These are phyloP conservation scores for Albula goreensis DNA, from an alignment of 2,113 vertebrate genomes.

Conservation along the genomic window DNA sequence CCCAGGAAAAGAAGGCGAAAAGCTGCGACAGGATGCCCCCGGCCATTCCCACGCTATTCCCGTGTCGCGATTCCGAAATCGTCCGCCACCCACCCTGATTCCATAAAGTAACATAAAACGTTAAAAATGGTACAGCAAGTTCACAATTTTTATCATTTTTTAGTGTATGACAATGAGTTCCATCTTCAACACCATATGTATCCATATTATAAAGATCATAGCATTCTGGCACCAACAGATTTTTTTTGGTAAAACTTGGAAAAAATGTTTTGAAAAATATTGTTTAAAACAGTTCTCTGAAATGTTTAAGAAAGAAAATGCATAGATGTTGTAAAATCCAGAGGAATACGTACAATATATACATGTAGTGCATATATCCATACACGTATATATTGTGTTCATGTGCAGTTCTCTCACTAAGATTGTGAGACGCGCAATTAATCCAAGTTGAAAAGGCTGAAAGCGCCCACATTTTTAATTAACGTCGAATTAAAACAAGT, in stretches of 20 bases:
- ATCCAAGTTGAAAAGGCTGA: conserved; percentile 63
- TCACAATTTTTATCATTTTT: background rate
- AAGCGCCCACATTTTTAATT: conserved; percentile 63
- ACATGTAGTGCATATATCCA: conserved; percentile 45
- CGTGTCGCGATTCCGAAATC: conserved; percentile 43
- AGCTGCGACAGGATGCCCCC: conserved; percentile 36
- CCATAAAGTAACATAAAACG: background rate
- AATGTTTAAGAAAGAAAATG: conserved; percentile 19
- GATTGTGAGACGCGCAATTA: conserved; percentile 64
- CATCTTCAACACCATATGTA: background rate
- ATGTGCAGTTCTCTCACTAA: conserved; percentile 46
- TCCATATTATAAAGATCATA: background rate
- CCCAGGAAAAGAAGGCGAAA: conserved; percentile 28
- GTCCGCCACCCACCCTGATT: conserved; percentile 47
- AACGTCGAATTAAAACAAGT: conserved; percentile 69
- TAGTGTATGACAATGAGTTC: background rate
- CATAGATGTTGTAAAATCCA: conserved; percentile 29
- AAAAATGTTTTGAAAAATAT: conserved; percentile 13
- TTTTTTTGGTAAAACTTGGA: background rate
- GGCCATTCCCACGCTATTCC: conserved; percentile 51
- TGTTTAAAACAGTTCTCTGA: conserved; percentile 9
- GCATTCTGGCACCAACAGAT: background rate
- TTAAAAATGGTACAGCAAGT: background rate
- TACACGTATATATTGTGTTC: conserved; percentile 42
- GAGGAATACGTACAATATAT: conserved; percentile 47